Evolutionary conservation across 2,113 vertebrate genomes (phyloP).

Genomic region (Pseudopodoces humilis): DNA sequence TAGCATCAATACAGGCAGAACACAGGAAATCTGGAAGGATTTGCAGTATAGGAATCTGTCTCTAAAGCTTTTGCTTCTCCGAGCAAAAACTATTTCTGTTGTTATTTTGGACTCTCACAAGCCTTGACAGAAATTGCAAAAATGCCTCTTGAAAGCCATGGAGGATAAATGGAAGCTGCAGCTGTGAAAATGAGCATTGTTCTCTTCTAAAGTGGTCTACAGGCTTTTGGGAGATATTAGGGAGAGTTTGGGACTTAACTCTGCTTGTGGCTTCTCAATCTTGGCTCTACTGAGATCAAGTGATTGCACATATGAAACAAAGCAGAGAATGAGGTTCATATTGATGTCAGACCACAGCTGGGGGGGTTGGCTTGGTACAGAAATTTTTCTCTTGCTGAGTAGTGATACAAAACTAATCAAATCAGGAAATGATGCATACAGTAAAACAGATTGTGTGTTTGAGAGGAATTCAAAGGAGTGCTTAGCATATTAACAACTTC

Average conservation of each 20-base stretch:
- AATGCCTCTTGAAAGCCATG: background rate
- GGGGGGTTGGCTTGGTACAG: background rate
- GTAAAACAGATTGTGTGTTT: background rate
- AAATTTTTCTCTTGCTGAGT: background rate
- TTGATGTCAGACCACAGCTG: background rate
- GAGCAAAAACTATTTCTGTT: background rate
- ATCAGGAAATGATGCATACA: background rate
- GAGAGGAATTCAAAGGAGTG: background rate
- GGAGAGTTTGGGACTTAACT: background rate
- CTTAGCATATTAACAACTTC: background rate
- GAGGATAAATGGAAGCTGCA: conserved; percentile 1
- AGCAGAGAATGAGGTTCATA: background rate
- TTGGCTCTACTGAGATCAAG: background rate
- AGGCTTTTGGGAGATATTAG: background rate
- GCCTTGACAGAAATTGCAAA: background rate
- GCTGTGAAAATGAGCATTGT: conserved; percentile 2
- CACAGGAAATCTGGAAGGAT: background rate
- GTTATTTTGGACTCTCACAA: background rate
- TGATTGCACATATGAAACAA: background rate
- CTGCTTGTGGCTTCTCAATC: background rate
- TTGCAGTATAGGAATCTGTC: background rate
- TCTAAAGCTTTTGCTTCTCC: background rate
- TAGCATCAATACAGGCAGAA: background rate
- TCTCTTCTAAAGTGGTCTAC: background rate
- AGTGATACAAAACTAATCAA: background rate